phyloP scores from a whole-genome alignment of 2,888 invertebrate species.

The Mesoligia furuncula region DNA sequence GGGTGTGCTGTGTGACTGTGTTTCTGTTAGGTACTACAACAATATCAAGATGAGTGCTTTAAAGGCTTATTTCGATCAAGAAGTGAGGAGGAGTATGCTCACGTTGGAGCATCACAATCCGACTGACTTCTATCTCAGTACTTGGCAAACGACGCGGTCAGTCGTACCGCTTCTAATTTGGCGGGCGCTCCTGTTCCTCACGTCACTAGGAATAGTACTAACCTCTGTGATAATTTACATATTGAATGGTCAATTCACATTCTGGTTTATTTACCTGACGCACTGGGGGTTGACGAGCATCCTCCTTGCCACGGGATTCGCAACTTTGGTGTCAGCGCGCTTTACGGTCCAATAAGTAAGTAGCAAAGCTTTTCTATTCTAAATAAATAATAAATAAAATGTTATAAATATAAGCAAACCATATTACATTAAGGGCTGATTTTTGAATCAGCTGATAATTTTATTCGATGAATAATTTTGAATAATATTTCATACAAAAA shows the following conservation, averaged over 20 bases:
- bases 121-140: constrained; percentile 83
- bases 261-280: constrained; percentile 90
- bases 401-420: neutral
- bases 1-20: constrained; percentile 58
- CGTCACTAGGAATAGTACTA: constrained; percentile 79
- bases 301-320: constrained; percentile 79
- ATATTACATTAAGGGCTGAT: too few species aligned
- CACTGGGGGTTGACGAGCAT: constrained; percentile 88
- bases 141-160: constrained; percentile 85
- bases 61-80: constrained; percentile 81
- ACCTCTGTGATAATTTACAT: constrained; percentile 79
- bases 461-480: too few species aligned
- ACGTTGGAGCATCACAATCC: constrained; percentile 81
- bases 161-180: constrained; percentile 82
- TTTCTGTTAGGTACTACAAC: constrained; percentile 50
- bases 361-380: constrained; percentile 43
- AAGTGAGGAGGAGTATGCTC: constrained; percentile 77
- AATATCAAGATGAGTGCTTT: constrained; percentile 79
- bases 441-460: too few species aligned
- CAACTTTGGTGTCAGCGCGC: constrained; percentile 80
- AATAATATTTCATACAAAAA: too few species aligned
- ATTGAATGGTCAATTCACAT: constrained; percentile 70
- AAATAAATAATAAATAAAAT: neutral
- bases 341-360: constrained; percentile 86
- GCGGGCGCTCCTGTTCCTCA: constrained; percentile 80